A percentile compares a stretch with the other conserved stretches of the same genome.
These are phyloP conservation scores for Incurvaria masculella DNA, from an alignment of 2,888 invertebrate species.

Conservation along the genomic window DNA sequence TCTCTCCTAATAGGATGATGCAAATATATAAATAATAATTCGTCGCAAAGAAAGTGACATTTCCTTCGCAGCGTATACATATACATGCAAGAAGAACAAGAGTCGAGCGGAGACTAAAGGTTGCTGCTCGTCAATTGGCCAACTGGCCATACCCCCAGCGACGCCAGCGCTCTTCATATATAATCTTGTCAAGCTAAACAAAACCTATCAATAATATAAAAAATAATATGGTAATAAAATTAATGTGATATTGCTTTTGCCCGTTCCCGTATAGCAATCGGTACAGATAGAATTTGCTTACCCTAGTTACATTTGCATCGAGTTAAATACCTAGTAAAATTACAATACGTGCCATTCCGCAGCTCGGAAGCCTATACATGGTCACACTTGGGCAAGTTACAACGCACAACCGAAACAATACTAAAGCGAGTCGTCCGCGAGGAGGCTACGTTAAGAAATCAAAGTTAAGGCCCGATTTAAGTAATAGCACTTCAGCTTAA, in stretches of 20 bases:
- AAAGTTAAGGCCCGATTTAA: slow-evolving; percentile 41
- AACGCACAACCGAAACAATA: slow-evolving; percentile 55
- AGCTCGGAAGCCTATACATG: slow-evolving; percentile 33
- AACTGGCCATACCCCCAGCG: slow-evolving; percentile 50
- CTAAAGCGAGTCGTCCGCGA: slow-evolving; percentile 38
- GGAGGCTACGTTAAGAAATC: slow-evolving; percentile 19
- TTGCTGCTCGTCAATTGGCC: slow-evolving; percentile 26
- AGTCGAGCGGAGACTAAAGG: slow-evolving; percentile 34
- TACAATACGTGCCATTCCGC: slow-evolving; percentile 1
- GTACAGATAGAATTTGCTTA: slow-evolving; percentile 55
- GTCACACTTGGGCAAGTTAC: slow-evolving; percentile 51
- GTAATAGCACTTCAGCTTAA: slow-evolving; percentile 55
- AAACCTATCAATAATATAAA: slow-evolving; percentile 37
- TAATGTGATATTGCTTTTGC: slow-evolving; percentile 59
- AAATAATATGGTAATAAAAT: slow-evolving; percentile 57
- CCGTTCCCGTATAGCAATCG: slow-evolving; percentile 59
- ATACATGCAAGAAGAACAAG: slow-evolving; percentile 49
- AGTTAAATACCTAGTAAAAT: slow-evolving; percentile 1
- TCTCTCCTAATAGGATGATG: slow-evolving; percentile 48
- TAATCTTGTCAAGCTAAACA: slow-evolving; percentile 47
- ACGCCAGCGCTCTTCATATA: slow-evolving; percentile 48
- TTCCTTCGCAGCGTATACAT: slow-evolving; percentile 46
- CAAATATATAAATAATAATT: slow-evolving; percentile 43
- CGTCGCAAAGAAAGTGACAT: slow-evolving; percentile 55
- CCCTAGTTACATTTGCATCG: slow-evolving; percentile 34